A percentile compares a stretch with the other conserved stretches of the same genome.
Conservation (phyloP, 2,888 invertebrate species). For the Tachina grossa region DNA sequence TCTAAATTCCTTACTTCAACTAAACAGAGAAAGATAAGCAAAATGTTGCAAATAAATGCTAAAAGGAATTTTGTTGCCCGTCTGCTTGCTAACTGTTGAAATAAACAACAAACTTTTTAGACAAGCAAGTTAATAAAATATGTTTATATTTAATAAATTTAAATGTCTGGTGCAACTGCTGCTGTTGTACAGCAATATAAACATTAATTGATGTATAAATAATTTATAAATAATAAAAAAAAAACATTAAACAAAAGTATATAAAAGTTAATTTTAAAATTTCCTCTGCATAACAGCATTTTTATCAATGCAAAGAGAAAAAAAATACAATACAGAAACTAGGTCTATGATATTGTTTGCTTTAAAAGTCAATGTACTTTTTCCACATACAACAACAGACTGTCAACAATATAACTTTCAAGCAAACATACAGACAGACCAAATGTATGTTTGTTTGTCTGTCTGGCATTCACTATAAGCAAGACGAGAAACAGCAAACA, state of each 20-base stretch:
- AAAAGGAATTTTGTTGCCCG: constrained; percentile 25
- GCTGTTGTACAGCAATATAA: constrained; percentile 33
- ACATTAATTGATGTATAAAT: constrained; percentile 44
- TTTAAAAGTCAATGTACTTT: constrained; percentile 44
- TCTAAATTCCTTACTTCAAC: neutral
- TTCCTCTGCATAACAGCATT: constrained; percentile 10
- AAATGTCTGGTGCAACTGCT: neutral
- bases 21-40: constrained; percentile 9
- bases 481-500: constrained; percentile 11
- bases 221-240: constrained; percentile 7
- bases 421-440: constrained; percentile 28
- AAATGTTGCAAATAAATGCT: constrained; percentile 17
- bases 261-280: constrained; percentile 7
- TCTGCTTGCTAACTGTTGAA: neutral
- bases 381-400: constrained; percentile 9
- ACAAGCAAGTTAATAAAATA: constrained; percentile 18
- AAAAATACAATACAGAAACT: constrained; percentile 35
- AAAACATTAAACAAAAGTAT: neutral
- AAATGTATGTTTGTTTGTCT: constrained; percentile 15
- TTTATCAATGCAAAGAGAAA: constrained; percentile 21
- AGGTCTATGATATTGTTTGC: constrained; percentile 42
- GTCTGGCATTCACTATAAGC: constrained; percentile 31
- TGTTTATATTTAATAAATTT: constrained; percentile 43
- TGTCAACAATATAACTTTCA: constrained; percentile 38
- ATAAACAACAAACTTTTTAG: constrained; percentile 21